Evolutionary conservation across 2,797 vertebrate species (phyloP).

Genomic region (Sciaenops ocellatus): DNA sequence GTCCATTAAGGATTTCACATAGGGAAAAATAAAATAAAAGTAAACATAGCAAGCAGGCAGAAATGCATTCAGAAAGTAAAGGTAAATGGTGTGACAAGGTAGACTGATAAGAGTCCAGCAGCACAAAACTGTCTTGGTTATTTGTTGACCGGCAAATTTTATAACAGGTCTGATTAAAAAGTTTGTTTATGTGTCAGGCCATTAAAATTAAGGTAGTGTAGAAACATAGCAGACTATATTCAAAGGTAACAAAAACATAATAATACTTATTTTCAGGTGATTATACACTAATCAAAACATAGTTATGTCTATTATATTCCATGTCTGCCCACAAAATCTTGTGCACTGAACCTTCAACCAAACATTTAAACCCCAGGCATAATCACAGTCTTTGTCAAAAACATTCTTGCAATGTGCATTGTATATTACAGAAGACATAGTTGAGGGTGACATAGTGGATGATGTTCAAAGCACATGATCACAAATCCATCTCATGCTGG

Average conservation of each 20-base stretch:
- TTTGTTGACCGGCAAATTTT: constrained; percentile 13
- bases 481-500: background rate
- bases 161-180: constrained; percentile 1
- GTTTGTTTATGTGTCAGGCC: constrained; percentile 31
- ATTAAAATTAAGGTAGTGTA: constrained; percentile 20
- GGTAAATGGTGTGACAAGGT: constrained; percentile 18
- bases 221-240: too few relatives aligned
- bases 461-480: background rate
- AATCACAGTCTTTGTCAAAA: background rate
- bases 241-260: too few relatives aligned
- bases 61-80: constrained; percentile 37
- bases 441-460: background rate
- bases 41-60: constrained; percentile 35
- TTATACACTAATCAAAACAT: too few relatives aligned
- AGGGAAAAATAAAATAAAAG: constrained; percentile 37
- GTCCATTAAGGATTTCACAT: constrained; percentile 51
- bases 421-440: background rate
- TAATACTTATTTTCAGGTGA: too few relatives aligned
- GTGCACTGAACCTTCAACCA: background rate
- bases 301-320: too few relatives aligned
- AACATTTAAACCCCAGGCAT: background rate
- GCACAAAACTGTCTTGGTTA: constrained; percentile 12
- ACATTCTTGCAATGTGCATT: background rate
- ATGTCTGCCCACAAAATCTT: too few relatives aligned
- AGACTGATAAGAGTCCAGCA: background rate